phyloP scores from a whole-genome alignment of 2,888 invertebrate genomes.

The Cynaeus angustus region DNA sequence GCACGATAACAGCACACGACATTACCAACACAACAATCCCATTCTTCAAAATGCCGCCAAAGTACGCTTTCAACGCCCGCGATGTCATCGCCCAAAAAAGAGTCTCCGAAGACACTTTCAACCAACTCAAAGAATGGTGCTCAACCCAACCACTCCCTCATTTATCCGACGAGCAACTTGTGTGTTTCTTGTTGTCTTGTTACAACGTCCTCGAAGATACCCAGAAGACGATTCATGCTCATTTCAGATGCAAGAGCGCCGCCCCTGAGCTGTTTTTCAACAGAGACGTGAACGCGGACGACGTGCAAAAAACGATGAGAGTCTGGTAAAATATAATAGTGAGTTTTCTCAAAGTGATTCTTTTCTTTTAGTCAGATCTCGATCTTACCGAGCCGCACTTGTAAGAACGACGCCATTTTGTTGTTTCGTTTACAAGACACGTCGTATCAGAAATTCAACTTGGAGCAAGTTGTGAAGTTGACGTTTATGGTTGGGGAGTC shows the following conservation, averaged over 20 bases:
- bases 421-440: constrained; percentile 58
- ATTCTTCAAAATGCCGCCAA: constrained; percentile 26
- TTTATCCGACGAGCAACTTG: constrained; percentile 76
- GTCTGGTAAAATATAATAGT: constrained; percentile 75
- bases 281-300: constrained; percentile 70
- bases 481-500: constrained; percentile 58
- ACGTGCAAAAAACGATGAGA: constrained; percentile 71
- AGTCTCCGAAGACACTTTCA: constrained; percentile 57
- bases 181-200: constrained; percentile 80
- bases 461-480: constrained; percentile 57
- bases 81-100: constrained; percentile 56
- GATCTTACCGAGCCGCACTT: constrained; percentile 59
- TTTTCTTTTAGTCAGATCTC: constrained; percentile 57
- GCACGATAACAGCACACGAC: too few relatives aligned
- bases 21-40: background rate
- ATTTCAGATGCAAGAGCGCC: constrained; percentile 75
- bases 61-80: constrained; percentile 48
- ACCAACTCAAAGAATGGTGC: constrained; percentile 63
- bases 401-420: constrained; percentile 58
- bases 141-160: constrained; percentile 59
- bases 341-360: too few relatives aligned
- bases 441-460: constrained; percentile 59
- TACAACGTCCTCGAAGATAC: constrained; percentile 76
- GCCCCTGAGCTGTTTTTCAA: constrained; percentile 79
- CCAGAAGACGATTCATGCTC: constrained; percentile 77